phyloP scores from a whole-genome alignment of 2,888 invertebrate genomes.

The Cryptocephalus moraei region DNA sequence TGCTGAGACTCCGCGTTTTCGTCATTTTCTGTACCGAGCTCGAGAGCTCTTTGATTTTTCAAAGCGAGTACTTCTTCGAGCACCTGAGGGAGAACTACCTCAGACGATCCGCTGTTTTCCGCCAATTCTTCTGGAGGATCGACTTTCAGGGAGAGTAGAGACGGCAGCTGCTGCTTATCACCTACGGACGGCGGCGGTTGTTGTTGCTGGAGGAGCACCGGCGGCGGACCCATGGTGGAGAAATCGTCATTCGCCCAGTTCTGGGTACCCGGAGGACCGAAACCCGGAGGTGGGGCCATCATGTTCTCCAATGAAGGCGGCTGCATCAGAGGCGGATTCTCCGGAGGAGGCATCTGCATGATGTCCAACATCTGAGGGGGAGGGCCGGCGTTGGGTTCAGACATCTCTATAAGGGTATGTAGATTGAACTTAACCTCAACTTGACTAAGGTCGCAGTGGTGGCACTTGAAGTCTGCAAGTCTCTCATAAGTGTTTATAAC shows the following conservation, averaged over 20 bases:
- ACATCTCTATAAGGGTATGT: too few species aligned
- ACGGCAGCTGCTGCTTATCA: slow-evolving; percentile 42
- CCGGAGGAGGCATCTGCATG: slow-evolving; percentile 11
- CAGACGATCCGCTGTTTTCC: slow-evolving; percentile 37
- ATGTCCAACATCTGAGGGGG: slow-evolving; percentile 7
- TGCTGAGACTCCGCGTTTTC: slow-evolving; percentile 7
- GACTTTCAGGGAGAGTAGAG: slow-evolving; percentile 53
- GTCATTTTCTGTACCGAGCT: slow-evolving; percentile 47
- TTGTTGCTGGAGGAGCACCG: slow-evolving; percentile 9
- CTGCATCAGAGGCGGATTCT: slow-evolving; percentile 1
- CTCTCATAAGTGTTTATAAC: too few species aligned
- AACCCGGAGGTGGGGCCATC: slow-evolving; percentile 17
- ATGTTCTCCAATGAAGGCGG: slow-evolving; percentile 4
- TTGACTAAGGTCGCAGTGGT: too few species aligned
- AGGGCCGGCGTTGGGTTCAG: slow-evolving; percentile 7
- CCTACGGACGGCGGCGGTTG: slow-evolving; percentile 9
- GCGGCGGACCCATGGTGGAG: slow-evolving; percentile 14
- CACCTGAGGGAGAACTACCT: slow-evolving; percentile 67
- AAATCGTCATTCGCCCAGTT: slow-evolving; percentile 27
- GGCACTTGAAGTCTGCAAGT: too few species aligned
- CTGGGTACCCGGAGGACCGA: slow-evolving; percentile 27
- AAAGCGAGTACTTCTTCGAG: slow-evolving; percentile 83
- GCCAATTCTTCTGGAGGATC: slow-evolving; percentile 55
- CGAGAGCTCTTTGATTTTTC: slow-evolving; percentile 63
- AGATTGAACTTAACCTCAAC: too few species aligned